Evolutionary conservation across 92 coral and sea anemone genomes (phyloP).

Genomic region (Pocillopora meandrina): DNA sequence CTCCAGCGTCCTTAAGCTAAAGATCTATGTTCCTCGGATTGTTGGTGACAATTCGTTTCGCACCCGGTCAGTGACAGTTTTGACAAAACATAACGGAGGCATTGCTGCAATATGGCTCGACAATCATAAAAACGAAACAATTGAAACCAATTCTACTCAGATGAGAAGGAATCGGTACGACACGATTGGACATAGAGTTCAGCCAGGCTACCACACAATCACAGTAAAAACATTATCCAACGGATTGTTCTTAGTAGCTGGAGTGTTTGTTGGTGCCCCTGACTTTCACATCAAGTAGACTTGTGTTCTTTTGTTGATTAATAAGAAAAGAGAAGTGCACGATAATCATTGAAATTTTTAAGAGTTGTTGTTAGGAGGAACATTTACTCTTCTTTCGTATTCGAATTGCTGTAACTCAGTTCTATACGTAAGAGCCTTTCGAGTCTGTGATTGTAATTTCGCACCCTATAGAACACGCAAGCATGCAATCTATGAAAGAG

Average conservation of each 20-base stretch:
- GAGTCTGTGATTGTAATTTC: too few relatives aligned
- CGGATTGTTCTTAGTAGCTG: constrained; percentile 46
- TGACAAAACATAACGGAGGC: constrained; percentile 30
- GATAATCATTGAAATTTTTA: too few relatives aligned
- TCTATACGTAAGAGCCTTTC: too few relatives aligned
- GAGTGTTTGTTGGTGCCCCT: constrained; percentile 63
- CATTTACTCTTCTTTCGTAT: too few relatives aligned
- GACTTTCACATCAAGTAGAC: constrained; percentile 16
- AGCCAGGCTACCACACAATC: constrained; percentile 48
- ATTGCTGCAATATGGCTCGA: constrained; percentile 53
- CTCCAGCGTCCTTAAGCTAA: constrained; percentile 32
- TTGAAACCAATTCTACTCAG: background rate
- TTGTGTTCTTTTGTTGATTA: background rate
- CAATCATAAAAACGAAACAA: background rate
- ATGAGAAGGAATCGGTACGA: constrained; percentile 16
- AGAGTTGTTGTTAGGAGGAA: too few relatives aligned
- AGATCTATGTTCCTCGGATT: constrained; percentile 9
- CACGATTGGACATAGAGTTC: constrained; percentile 37
- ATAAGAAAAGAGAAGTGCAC: too few relatives aligned
- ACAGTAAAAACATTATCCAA: constrained; percentile 28
- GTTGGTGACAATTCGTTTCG: background rate
- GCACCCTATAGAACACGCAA: too few relatives aligned
- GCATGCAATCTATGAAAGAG: too few relatives aligned
- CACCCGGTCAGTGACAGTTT: constrained; percentile 47
- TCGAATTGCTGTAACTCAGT: too few relatives aligned